Base-by-base conservation (phyloP, 2,113 vertebrate species). In the Ornithorhynchus anatinus region DNA sequence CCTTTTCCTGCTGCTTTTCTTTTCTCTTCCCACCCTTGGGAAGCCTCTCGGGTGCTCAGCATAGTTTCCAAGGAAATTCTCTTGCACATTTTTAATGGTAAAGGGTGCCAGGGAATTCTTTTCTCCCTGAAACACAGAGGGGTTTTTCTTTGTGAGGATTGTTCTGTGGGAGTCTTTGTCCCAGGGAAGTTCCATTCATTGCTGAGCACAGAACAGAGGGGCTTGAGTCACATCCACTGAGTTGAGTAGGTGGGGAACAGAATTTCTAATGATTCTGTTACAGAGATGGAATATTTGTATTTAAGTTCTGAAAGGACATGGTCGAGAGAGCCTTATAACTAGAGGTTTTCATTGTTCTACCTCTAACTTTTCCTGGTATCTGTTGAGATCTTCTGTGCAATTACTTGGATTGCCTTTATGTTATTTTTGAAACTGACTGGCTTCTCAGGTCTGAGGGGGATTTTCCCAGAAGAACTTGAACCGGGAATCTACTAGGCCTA, bases 21-120 rank as follows among this genome's bases (percentile, higher is more conserved):
- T 58, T 75, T 76, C 36, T 74, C 29, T 53, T 65, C 53, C 79
- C 62, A 53, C 13, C 80, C 71, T 50, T 52, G 42, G 72, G 44
- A 78, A 72, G 33, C 1, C 2, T 77, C 73, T 86, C 42, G 37
- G 62, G 39, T 47, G 60, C 77, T 80, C 74, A 77, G 13, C 45
- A 47, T 50, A 75, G 84, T 90, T 87, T 74, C 44, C 17, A 87
- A 44, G 58, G 77, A 84, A 80, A 91, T 91, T 84, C 87, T 79
- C 79, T 52, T 77, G 78, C 10, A 0, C 83, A 74, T 77, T 92
- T 87, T 88, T 72, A 93, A 84, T 91, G 91, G 85, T 86, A 90
- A 82, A 89, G 89, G 8, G 12, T 63, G 29, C 51, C 73, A 54
- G 84, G 82, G 85, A 88, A 88, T 91, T 91, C 70, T 82, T 70